Evolutionary conservation across 2,113 vertebrate species (phyloP).

Genomic region (Centropus bengalensis): DNA sequence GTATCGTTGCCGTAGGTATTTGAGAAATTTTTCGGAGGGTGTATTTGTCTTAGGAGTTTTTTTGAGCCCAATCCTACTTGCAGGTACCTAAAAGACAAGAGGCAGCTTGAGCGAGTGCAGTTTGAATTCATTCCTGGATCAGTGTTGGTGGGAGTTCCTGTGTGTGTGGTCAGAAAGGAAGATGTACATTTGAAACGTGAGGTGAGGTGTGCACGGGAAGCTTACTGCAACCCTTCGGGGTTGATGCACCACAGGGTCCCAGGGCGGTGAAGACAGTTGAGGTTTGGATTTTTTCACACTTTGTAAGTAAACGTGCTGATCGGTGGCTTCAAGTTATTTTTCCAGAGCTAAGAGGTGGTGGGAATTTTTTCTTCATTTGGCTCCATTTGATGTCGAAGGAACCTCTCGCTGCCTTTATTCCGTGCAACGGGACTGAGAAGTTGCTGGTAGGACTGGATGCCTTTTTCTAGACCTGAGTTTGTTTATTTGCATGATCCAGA

Average conservation of each 20-base stretch:
- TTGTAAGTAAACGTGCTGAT: background rate
- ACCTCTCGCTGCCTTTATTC: background rate
- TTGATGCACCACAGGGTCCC: background rate
- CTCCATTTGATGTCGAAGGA: slow-evolving; percentile 14
- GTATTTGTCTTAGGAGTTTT: background rate
- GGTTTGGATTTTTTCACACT: background rate
- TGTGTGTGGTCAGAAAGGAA: background rate
- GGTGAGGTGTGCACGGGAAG: background rate
- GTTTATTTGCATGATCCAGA: slow-evolving; percentile 29
- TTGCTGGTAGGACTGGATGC: background rate
- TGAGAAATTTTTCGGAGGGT: background rate
- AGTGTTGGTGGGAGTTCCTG: background rate
- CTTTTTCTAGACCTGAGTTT: slow-evolving; percentile 43
- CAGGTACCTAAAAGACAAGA: slow-evolving; percentile 19
- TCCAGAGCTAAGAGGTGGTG: background rate
- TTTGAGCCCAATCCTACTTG: background rate
- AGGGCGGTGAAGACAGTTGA: background rate
- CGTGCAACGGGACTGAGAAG: background rate
- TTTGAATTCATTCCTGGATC: background rate
- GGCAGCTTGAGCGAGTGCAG: background rate
- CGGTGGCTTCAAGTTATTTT: background rate
- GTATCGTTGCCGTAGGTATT: slow-evolving; percentile 26
- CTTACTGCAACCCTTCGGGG: background rate
- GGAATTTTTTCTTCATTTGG: background rate
- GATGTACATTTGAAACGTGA: background rate